Percentiles rank a stretch among this genome's conserved stretches.
Evolutionary conservation across 2,113 vertebrate genomes (phyloP).

Genomic region (Upupa epops): DNA sequence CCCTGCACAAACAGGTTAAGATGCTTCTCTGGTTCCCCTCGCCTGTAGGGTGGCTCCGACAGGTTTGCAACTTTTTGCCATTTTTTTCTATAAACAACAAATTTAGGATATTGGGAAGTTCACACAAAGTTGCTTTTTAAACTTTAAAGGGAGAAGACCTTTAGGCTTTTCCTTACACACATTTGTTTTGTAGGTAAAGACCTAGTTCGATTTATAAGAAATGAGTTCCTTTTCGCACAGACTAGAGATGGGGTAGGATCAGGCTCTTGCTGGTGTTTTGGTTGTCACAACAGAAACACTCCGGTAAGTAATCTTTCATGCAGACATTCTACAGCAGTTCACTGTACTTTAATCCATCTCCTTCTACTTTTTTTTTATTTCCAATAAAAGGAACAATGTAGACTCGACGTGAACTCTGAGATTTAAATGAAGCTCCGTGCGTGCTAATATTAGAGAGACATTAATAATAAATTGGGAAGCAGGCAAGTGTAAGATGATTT

Average conservation of each 20-base stretch:
- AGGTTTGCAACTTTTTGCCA: neutral
- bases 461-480: slow-evolving; percentile 71
- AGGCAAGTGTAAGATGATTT: slow-evolving; percentile 8
- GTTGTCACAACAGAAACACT: slow-evolving; percentile 16
- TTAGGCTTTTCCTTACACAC: neutral
- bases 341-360: slow-evolving; percentile 18
- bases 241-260: neutral
- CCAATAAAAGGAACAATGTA: slow-evolving; percentile 39
- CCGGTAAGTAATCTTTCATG: neutral
- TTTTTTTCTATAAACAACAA: neutral
- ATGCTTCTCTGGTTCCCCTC: neutral
- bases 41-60: neutral
- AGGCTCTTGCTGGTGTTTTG: neutral
- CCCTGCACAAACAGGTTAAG: neutral
- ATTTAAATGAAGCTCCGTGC: slow-evolving; percentile 44
- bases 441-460: slow-evolving; percentile 49
- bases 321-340: neutral
- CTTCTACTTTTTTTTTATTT: slow-evolving; percentile 14
- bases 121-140: neutral
- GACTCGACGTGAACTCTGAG: neutral
- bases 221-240: neutral
- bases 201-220: neutral
- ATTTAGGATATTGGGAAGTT: neutral
- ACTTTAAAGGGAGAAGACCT: neutral
- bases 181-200: neutral